phyloP scores from a whole-genome alignment of 2,113 vertebrate genomes.

The Rostratula benghalensis region DNA sequence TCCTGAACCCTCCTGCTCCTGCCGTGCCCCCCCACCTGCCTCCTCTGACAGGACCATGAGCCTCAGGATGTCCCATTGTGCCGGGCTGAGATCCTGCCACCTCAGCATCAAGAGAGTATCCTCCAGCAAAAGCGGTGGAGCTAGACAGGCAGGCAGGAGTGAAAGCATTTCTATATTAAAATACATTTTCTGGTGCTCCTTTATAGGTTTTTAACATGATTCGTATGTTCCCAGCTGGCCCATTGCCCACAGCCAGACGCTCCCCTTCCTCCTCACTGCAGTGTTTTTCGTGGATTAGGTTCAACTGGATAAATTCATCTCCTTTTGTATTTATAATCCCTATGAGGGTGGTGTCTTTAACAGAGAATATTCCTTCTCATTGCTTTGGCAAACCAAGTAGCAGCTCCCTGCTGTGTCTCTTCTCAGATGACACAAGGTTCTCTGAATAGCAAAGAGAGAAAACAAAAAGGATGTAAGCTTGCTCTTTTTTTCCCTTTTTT shows the following conservation, averaged over 20 bases:
- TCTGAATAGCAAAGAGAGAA: conserved; percentile 9
- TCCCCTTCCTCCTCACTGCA: neutral
- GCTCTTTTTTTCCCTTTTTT: neutral
- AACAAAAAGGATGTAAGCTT: neutral
- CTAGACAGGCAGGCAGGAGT: neutral
- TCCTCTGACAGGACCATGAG: fast-evolving
- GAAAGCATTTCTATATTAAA: neutral
- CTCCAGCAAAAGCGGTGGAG: neutral
- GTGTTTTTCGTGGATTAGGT: neutral
- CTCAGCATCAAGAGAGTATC: neutral
- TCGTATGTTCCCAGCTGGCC: neutral
- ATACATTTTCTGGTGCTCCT: neutral
- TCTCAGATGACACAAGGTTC: neutral
- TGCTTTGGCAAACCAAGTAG: conserved; percentile 29
- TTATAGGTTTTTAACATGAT: neutral
- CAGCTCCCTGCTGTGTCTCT: neutral
- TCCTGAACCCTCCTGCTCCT: neutral
- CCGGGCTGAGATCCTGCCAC: neutral
- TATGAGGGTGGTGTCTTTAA: neutral
- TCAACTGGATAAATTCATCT: neutral
- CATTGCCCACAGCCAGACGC: neutral
- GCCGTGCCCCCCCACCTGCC: fast-evolving
- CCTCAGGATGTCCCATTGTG: fast-evolving
- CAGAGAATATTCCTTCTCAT: neutral
- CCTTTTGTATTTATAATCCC: conserved; percentile 24